Base-by-base conservation (phyloP, 1,140 invertebrate species). In the Megalonaias nervosa region DNA sequence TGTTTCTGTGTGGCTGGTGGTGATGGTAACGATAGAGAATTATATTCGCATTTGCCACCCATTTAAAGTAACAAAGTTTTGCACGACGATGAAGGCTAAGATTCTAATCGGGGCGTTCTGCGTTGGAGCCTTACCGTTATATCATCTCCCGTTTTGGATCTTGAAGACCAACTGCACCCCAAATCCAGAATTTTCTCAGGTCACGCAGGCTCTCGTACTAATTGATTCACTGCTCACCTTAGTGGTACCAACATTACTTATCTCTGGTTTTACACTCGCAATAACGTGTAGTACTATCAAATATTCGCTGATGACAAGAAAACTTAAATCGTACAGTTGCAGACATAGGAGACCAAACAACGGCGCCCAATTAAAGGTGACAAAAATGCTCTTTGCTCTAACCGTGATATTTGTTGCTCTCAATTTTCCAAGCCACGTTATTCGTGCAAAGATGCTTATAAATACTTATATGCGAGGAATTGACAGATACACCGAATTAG, bases 331-430 rank as follows among this genome's bases (percentile, higher is more conserved):
- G 0, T 48, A 0, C 11, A 48, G 0, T 9, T 62, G 74, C 57
- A 56, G 38, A 71, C 67, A 75, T 68, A 68, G 70, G 17, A 31
- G 70, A 66, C 64, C 69, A 31, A 59, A 57, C 31, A 93, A 93
- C n/a, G 93, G 94, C 82, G 90, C 92, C 11, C 31, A 31, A 31
- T 48, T 4, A 0, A 95, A 94, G 85, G 93, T 96, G 16, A 96
- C 95, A 2, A 94, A 95, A 88, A 95, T 96, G 93, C 92, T 97
- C 12, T 92, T 97, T 1, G 91, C 96, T 38, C 94, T 96, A 16
- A 96, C 95, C 0, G 94, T 94, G 2, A 94, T 95, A 3, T 97
- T 96, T 88, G 93, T 97, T 1, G 91, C 93, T 59, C 92, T 96
- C 21, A 96, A 96, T 90, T 89, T 96, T n/a, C 96, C 96, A 0